A percentile compares a stretch with the other conserved stretches of the same genome.
Evolutionary conservation across 2,113 vertebrate species (phyloP).

Genomic region (Neopipo cinnamomea): DNA sequence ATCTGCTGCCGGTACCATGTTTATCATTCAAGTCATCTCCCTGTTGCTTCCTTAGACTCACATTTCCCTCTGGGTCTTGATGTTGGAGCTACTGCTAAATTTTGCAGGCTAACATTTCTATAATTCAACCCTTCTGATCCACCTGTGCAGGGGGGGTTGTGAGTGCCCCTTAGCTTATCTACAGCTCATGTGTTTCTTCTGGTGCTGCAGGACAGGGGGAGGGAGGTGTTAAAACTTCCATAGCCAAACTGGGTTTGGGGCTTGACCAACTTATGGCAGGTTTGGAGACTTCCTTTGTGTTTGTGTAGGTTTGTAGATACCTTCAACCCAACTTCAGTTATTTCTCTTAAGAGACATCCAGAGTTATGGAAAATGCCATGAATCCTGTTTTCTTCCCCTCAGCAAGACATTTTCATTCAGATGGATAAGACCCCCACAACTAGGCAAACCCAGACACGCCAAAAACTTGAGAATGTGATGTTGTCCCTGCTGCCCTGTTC

Average conservation of each 20-base stretch:
- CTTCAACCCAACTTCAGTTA: not conserved
- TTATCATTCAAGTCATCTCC: not conserved
- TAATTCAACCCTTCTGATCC: not conserved
- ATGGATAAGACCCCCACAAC: rapidly evolving
- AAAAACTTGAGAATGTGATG: not conserved
- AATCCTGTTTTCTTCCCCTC: not conserved
- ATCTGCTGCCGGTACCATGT: not conserved
- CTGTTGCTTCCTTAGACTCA: not conserved
- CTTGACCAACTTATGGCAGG: not conserved
- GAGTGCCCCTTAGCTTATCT: not conserved
- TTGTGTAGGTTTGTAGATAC: not conserved
- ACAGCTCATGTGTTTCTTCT: not conserved
- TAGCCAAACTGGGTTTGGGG: not conserved
- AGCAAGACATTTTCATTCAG: not conserved
- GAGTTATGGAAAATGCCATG: not conserved
- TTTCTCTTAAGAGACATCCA: not conserved
- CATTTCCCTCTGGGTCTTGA: not conserved
- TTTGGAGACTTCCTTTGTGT: not conserved
- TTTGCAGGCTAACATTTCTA: not conserved
- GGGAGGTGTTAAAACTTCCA: not conserved
- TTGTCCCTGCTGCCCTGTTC: not conserved
- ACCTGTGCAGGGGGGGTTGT: not conserved
- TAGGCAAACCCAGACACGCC: not conserved
- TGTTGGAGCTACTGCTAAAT: not conserved
- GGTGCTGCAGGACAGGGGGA: not conserved